Base-by-base conservation (phyloP, 2,888 invertebrate genomes). In the Beris morrisii region DNA sequence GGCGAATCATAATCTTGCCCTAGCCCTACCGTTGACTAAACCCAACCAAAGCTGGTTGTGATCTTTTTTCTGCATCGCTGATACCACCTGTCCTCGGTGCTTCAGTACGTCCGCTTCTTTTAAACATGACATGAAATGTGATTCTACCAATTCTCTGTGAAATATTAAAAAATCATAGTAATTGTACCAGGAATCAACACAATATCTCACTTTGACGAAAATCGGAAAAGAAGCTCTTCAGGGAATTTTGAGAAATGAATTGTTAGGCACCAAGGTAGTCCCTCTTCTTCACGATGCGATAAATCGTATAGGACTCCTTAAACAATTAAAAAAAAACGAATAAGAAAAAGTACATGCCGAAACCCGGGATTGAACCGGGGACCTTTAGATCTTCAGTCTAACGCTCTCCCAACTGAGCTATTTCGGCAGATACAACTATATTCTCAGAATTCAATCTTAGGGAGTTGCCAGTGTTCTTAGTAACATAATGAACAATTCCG, bases 51-150 rank as follows among this genome's bases (percentile, higher is more conserved):
- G 83, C 75, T 97, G 95, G 78, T 92, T 94, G 77, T 98, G 97
- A 75, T 99, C 98, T 78, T 95, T 95, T 76, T 95, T 95, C 76
- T 94, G 94, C 95, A 95, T 95, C 69, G 87, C 88, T 32, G 92
- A 91, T 73, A 94, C 91, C 15, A 95, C 88, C 80, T 92, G 91
- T 6, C 94, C 92, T 72, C 93, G 86, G 78, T 98, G 97, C 79
- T 99, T 99, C 52, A 99, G 82, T n/a, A 93, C 92, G 83, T 98
- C 98, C 1, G 99, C 98, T 83, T 99, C 99, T 81, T 99, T 99
- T 7, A 99, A 84, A 71, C 92, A 92, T 22, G 96, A 91, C 88
- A 99, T 91, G 79, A 95, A 99, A 79, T 95, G 91, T 3, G 96
- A 89, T 81, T 97, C 96, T 13, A 98, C 89, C 12, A 90, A 86